phyloP scores from a whole-genome alignment of 1,140 invertebrate genomes.

The Artemia franciscana region DNA sequence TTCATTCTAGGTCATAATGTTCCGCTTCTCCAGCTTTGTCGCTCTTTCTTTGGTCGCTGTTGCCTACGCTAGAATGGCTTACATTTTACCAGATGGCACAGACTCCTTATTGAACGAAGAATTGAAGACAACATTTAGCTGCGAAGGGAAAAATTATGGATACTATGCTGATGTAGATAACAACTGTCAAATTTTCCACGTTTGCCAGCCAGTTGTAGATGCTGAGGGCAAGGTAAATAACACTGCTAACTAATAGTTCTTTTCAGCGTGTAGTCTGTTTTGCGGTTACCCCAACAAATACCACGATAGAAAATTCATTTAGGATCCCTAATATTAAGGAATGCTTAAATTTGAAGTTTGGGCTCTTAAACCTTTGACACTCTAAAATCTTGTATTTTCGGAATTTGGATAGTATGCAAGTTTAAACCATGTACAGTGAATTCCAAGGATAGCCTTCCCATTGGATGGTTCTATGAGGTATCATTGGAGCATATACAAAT shows the following conservation, averaged over 20 bases:
- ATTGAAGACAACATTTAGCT: constrained; percentile 16
- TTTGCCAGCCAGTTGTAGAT: constrained; percentile 16
- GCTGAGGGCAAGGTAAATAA: constrained; percentile 11
- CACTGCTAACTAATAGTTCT: too few species aligned
- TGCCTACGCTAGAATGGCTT: constrained; percentile 8
- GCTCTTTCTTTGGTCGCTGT: not conserved
- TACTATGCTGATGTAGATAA: constrained; percentile 22
- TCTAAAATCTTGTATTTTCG: too few species aligned
- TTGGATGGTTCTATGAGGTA: too few species aligned
- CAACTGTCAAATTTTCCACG: constrained; percentile 21
- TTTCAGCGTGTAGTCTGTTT: not conserved
- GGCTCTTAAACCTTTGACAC: not conserved
- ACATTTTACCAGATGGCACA: constrained; percentile 15
- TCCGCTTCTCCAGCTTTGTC: not conserved
- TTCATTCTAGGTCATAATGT: too few species aligned
- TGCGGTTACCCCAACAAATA: not conserved
- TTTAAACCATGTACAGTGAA: too few species aligned
- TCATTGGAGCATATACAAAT: too few species aligned
- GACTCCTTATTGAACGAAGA: constrained; percentile 13
- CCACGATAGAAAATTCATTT: not conserved
- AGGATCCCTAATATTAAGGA: not conserved
- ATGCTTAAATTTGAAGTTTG: not conserved
- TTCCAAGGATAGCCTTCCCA: too few species aligned
- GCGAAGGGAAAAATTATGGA: constrained; percentile 16
- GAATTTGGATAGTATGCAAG: too few species aligned